Base-by-base conservation (phyloP, 2,113 vertebrate genomes). In the Haliaeetus leucogaster region DNA sequence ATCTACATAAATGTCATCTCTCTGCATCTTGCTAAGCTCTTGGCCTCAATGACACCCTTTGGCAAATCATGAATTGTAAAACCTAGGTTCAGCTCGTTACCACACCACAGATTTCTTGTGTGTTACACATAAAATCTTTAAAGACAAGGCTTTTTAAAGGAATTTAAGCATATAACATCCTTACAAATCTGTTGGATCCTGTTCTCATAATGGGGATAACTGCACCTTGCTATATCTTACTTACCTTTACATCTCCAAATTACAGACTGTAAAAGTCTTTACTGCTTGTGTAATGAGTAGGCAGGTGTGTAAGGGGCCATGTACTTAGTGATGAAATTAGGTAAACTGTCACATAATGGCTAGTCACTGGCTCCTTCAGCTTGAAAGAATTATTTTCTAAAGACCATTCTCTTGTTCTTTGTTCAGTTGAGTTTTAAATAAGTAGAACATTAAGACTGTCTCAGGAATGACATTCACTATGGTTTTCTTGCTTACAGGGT, bases 241-340 rank as follows among this genome's bases (percentile, higher is more conserved):
- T 67, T 86, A 93, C 74, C 89, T 89, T 87, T 93, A 89, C 47
- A 90, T 70, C 84, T 73, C 42, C 50, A 82, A 82, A 89, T 80
- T 82, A 53, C 20, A 91, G 48, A 70, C 26, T 55, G 62, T 85
- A 82, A 95, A 91, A 82, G 78, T 15, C 62, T 87, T 94, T 65
- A 65, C 32, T 85, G n/a, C 77, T 38, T 68, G 53, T 95, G 42
- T 85, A 91, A 94, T 40, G 53, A 66, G 38, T 53, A 92, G 47
- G 53, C 58, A 91, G 45, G 30, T 74, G 22, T 66, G 17, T 61
- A 82, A 92, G 52, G 14, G 30, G 55, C 56, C 16, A 32, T 3
- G 7, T 71, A 91, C 18, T 82, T 85, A 40, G 34, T 19, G n/a
- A 72, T 40, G 40, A 79, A 92, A 86, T 88, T 55, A 88, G 34